Base-by-base conservation (phyloP, 2,888 invertebrate genomes). In the Hirtodrosophila histrioides region DNA sequence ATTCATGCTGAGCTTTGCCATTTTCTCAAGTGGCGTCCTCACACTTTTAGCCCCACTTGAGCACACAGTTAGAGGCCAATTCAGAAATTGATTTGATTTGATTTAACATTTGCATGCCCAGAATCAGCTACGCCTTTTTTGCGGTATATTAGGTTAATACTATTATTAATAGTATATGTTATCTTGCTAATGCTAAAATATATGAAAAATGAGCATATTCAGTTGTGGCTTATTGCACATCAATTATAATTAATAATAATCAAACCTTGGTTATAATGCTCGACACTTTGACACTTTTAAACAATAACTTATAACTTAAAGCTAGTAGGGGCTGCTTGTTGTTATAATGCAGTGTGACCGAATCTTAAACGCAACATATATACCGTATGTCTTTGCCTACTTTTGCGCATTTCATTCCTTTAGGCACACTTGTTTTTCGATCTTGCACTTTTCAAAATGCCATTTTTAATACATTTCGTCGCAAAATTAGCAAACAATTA, bases 1-100 rank as follows among this genome's bases (percentile, higher is more conserved):
- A 75, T 73, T 75, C 46, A 43, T 76, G 73, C 73, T 74, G 73
- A 74, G 73, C 76, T 66, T 7, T 11, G 76, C 76, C 11, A 51
- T 70, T 75, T 71, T 51, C 43, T 36, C 51, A 58, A 74, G 73
- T 66, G 50, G 11, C 9, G 36, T 50, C 64, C 51, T 44, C 31
- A 40, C 43, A 46, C 53, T 50, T 43, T 41, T 27, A 57, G 49
- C 57, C 43, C 11, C 53, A 75, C 71, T 75, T 66, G 50, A 61
- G 56, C 12, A 53, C 56, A 54, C 50, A 51, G 35, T 48, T 44
- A 54, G 40, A 56, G 72, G 71, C 41, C 76, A 49, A 44, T 72
- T 44, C 3, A 31, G 9, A 24, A 53, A 46, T 56, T 51, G 49
- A 50, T 50, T 45, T 50, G 43, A 46, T 58, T 37, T 62, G 35